Conservation (phyloP, 2,888 invertebrate species). For the Plebejus argus region DNA sequence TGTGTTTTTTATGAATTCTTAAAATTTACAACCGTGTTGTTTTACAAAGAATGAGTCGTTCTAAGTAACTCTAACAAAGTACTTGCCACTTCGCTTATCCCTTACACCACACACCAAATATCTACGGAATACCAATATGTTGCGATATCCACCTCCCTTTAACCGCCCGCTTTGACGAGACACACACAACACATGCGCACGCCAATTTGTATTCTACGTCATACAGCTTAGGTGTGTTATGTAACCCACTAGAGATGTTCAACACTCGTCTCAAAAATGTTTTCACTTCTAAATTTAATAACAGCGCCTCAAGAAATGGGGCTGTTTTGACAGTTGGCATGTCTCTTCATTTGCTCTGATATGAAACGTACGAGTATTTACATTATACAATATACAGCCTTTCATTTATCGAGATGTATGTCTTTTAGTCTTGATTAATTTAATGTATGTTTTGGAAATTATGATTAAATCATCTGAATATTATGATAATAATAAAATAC, state of each 20-base stretch:
- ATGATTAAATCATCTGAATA: too few relatives aligned
- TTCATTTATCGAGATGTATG: not conserved
- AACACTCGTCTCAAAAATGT: conserved; percentile 15
- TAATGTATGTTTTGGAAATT: too few relatives aligned
- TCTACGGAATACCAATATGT: conserved; percentile 65
- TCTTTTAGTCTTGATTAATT: not conserved
- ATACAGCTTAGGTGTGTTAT: not conserved
- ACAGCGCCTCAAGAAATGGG: not conserved
- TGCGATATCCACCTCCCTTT: conserved; percentile 58
- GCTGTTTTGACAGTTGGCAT: conserved; percentile 21
- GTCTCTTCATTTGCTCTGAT: not conserved
- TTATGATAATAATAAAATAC: too few relatives aligned
- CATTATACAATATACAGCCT: not conserved
- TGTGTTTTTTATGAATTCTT: too few relatives aligned
- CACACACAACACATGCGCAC: conserved; percentile 5
- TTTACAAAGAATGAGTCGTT: too few relatives aligned
- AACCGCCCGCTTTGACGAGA: conserved; percentile 38
- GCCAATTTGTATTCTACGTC: conserved; percentile 2
- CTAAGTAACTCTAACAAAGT: not conserved
- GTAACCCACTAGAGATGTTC: not conserved
- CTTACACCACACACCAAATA: conserved; percentile 49
- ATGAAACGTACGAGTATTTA: not conserved
- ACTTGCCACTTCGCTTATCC: conserved; percentile 42
- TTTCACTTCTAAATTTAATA: conserved; percentile 25
- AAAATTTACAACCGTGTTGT: too few relatives aligned